These are phyloP conservation scores for Polietes domitor DNA, from an alignment of 2,888 invertebrate genomes.

Conservation along the genomic window DNA sequence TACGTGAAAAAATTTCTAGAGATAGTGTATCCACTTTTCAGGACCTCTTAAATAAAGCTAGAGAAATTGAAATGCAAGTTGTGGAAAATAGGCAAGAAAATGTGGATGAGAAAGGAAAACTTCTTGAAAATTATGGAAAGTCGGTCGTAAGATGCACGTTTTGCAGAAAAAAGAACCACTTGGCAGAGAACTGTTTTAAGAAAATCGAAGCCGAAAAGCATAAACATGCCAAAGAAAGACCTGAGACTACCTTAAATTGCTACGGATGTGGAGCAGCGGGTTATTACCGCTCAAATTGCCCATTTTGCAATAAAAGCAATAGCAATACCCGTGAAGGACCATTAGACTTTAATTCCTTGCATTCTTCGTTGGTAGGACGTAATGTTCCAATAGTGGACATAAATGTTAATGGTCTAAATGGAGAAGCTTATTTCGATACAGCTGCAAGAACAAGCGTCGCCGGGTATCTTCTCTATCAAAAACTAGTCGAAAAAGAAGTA, in stretches of 20 bases:
- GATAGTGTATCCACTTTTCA: slow-evolving; percentile 12
- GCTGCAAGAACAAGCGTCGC: slow-evolving; percentile 29
- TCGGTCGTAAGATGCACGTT: slow-evolving; percentile 15
- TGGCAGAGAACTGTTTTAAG: slow-evolving; percentile 14
- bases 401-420: neutral
- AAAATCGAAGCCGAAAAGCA: slow-evolving; percentile 10
- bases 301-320: slow-evolving; percentile 6
- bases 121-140: neutral
- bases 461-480: slow-evolving; percentile 29
- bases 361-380: slow-evolving; percentile 4
- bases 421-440: neutral
- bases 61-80: slow-evolving; percentile 28
- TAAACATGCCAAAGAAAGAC: neutral
- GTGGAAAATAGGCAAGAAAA: slow-evolving; percentile 32
- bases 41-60: slow-evolving; percentile 28
- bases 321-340: neutral
- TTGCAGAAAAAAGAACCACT: slow-evolving; percentile 37
- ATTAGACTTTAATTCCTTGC: slow-evolving; percentile 37
- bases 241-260: slow-evolving; percentile 10
- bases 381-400: slow-evolving; percentile 13
- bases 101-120: neutral
- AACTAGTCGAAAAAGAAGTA: neutral
- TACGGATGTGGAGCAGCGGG: slow-evolving; percentile 42
- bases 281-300: slow-evolving; percentile 36
- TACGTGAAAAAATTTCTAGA: slow-evolving; percentile 33